Conservation (phyloP, 2,888 invertebrate species). For the Strigamia crassipes region DNA sequence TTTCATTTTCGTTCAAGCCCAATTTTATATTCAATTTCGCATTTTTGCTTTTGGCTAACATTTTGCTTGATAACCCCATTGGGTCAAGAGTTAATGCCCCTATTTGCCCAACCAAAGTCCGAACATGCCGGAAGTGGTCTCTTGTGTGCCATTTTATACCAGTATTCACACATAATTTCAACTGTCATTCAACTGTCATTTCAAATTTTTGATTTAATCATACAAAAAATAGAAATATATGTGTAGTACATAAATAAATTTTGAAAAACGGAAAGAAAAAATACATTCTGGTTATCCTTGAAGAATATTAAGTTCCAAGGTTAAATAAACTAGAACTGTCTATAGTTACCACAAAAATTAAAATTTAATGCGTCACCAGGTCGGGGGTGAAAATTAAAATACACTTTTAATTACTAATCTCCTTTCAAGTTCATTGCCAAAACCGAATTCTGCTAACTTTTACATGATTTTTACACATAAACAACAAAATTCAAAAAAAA, state of each 20-base stretch:
- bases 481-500: not conserved
- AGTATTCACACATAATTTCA: too few relatives aligned
- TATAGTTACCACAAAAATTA: not conserved
- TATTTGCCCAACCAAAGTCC: not conserved
- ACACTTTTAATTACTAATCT: not conserved
- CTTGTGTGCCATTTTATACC: not conserved
- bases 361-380: not conserved
- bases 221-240: too few relatives aligned
- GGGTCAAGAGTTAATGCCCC: not conserved
- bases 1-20: conserved; percentile 61
- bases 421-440: not conserved
- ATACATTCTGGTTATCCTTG: not conserved
- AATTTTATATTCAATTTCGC: not conserved
- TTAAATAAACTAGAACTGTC: not conserved
- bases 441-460: not conserved
- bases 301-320: not conserved
- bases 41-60: too few relatives aligned
- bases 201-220: too few relatives aligned
- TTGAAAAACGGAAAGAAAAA: not conserved
- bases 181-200: too few relatives aligned
- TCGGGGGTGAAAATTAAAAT: not conserved
- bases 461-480: too few relatives aligned
- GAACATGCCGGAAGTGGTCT: not conserved
- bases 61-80: not conserved
- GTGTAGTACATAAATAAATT: too few relatives aligned